Conservation (phyloP, 2,797 vertebrate species). For the Hypotaenidia philippensis region DNA sequence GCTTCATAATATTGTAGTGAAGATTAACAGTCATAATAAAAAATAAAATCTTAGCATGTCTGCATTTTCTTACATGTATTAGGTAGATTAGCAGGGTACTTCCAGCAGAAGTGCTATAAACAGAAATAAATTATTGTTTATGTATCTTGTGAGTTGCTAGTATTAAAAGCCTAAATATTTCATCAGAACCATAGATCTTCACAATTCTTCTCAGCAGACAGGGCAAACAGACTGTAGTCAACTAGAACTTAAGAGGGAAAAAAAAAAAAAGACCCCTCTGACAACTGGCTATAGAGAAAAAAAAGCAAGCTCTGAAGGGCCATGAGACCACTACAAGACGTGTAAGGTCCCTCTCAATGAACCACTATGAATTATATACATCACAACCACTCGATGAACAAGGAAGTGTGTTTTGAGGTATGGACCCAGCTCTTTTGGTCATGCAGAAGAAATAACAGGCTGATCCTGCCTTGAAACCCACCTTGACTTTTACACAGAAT, state of each 20-base stretch:
- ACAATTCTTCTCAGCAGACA: neutral
- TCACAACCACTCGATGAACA: neutral
- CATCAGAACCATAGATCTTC: conserved; percentile 18
- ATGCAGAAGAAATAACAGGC: neutral
- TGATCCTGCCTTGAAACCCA: neutral
- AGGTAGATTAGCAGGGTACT: conserved; percentile 50
- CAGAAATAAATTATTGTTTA: conserved; percentile 43
- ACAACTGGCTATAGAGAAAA: neutral
- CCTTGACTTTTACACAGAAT: neutral
- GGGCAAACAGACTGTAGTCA: neutral
- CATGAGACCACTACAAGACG: neutral
- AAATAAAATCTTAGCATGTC: neutral
- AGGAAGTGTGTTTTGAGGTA: neutral
- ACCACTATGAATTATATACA: fast-evolving
- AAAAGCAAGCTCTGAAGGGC: neutral
- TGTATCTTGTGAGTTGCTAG: neutral
- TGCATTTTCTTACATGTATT: conserved; percentile 26
- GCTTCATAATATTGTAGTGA: neutral
- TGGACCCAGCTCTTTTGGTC: neutral
- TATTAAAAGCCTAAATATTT: conserved; percentile 67
- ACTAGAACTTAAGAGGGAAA: neutral
- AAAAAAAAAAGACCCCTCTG: neutral
- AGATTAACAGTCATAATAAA: conserved; percentile 28
- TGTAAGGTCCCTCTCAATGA: neutral
- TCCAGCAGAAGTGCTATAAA: conserved; percentile 40